Evolutionary conservation across 2,113 vertebrate genomes (phyloP).

Genomic region (Ammodramus savannarum): DNA sequence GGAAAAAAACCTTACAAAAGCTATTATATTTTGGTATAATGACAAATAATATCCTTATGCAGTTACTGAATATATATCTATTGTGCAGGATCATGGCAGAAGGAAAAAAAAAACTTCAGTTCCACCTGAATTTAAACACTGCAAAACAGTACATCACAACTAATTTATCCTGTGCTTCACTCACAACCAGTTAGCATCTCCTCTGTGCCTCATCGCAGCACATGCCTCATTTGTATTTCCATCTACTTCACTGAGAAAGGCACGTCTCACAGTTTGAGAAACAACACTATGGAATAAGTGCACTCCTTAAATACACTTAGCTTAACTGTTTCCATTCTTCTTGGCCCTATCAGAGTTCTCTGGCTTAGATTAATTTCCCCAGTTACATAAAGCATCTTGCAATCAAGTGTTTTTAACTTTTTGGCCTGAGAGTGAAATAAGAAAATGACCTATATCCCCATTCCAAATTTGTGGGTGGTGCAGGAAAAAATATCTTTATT

Average conservation of each 20-base stretch:
- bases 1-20: neutral
- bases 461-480: constrained; percentile 46
- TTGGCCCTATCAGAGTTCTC: neutral
- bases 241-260: neutral
- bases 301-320: neutral
- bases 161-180: neutral
- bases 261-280: neutral
- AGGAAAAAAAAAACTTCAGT: neutral
- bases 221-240: constrained; percentile 11
- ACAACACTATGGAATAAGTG: neutral
- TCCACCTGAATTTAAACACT: neutral
- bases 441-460: neutral
- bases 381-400: neutral
- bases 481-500: constrained; percentile 21
- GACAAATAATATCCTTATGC: neutral
- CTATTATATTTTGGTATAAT: neutral
- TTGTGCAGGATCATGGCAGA: neutral
- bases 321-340: neutral
- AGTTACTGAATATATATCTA: neutral
- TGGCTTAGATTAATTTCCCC: constrained; percentile 49
- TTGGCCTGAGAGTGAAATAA: constrained; percentile 11
- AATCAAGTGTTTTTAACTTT: constrained; percentile 50
- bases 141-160: neutral
- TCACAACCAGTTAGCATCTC: neutral
- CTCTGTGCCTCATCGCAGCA: neutral